Base-by-base conservation (phyloP, 2,113 vertebrate genomes). In the Callithrix jacchus region DNA sequence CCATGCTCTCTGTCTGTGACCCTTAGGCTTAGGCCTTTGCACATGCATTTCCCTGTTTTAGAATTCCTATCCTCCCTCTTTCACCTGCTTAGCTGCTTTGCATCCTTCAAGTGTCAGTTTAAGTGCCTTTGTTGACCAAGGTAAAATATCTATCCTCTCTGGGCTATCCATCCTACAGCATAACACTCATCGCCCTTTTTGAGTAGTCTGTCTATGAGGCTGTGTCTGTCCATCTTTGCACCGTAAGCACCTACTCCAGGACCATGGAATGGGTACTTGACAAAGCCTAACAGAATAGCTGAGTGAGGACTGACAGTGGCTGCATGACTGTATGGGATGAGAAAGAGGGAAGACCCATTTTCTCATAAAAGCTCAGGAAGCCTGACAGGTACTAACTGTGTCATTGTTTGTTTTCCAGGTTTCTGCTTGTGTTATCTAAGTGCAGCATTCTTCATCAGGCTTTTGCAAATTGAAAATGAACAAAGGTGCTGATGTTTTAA, bases 391-490 rank as follows among this genome's bases (percentile, higher is more conserved):
- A 17, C 8, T 1, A 4, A 25, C 3, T 1, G 2, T 16, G 21
- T 13, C 14, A 12, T 45, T 3, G 1, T 54, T 56, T 40, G 54
- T 32, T 8, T 49, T 58, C 61, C 37, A 25, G 30, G 16, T 66
- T 49, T 16, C 77, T 91, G 40, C 17, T 61, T n/a, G 40, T 12
- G 3, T 77, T 76, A 64, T 49, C 37, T 56, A 64, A 93, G 30
- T 12, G 12, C 9, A 54, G 68, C 20, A 8, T 80, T 93, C 77
- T 58, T 90, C 82, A 64, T 87, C 35, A 10, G 9, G 76, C 45
- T 87, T 96, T 94, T 66, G 49, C 66, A 95, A 84, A 64, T 61
- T 87, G 90, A 66, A 87, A 95, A 92, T 64, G 71, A 18, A 82
- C 47, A 42, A 68, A 95, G n/a, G 64, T 90, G 89, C 73, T 90